phyloP scores from a whole-genome alignment of 2,888 invertebrate genomes.

The Scaptomyza polygonia region DNA sequence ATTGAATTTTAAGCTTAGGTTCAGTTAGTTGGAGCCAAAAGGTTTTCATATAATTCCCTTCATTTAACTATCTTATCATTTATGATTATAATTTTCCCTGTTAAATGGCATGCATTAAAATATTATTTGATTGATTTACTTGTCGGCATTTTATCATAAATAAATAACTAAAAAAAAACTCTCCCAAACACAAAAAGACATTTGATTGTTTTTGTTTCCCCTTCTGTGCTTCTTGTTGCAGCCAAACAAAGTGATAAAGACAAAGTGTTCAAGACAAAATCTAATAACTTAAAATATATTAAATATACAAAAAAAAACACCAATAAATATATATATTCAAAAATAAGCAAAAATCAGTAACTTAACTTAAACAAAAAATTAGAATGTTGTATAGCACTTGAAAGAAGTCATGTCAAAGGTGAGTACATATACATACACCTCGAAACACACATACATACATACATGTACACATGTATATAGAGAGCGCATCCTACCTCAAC shows the following conservation, averaged over 20 bases:
- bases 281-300: conserved; percentile 52
- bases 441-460: conserved; percentile 13
- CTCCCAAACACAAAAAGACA: conserved; percentile 39
- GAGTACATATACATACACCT: conserved; percentile 57
- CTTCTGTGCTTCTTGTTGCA: conserved; percentile 44
- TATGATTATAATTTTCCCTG: background rate
- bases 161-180: background rate
- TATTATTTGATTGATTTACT: conserved; percentile 58
- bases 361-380: conserved; percentile 14
- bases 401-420: conserved; percentile 67
- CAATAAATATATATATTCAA: conserved; percentile 20
- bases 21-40: background rate
- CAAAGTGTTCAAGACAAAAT: conserved; percentile 77
- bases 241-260: conserved; percentile 75
- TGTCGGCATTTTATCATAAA: conserved; percentile 5
- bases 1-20: conserved; percentile 34
- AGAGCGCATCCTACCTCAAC: conserved; percentile 72
- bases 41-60: background rate
- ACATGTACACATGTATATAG: background rate
- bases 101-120: conserved; percentile 63
- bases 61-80: conserved; percentile 33
- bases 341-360: conserved; percentile 23
- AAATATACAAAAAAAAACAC: background rate
- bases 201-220: conserved; percentile 50
- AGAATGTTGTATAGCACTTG: conserved; percentile 32